These are phyloP conservation scores for Gobionotothen gibberifrons DNA, from an alignment of 2,797 vertebrate genomes.

Conservation along the genomic window DNA sequence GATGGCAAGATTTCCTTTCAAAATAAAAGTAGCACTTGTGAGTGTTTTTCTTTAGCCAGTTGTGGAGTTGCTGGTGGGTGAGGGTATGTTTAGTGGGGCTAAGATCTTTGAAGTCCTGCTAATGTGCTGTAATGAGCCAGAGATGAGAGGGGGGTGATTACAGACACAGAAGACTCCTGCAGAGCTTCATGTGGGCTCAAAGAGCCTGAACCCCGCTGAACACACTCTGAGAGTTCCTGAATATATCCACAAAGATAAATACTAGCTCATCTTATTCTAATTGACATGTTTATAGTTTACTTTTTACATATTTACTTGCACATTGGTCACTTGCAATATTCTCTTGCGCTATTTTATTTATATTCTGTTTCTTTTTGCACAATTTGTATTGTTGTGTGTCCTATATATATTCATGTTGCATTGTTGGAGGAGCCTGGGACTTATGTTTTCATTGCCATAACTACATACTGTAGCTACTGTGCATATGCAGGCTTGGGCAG, in stretches of 20 bases:
- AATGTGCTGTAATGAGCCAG: conserved; percentile 75
- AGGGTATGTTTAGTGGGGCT: conserved; percentile 27
- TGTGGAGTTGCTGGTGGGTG: conserved; percentile 18
- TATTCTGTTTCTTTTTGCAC: no score
- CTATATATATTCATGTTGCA: no score
- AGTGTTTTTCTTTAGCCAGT: conserved; percentile 7
- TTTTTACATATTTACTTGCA: no score
- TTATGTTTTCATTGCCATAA: no score
- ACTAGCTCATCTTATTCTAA: no score
- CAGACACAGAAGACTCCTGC: conserved; percentile 41
- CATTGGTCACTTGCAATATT: no score
- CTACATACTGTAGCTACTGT: no score
- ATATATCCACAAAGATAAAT: conserved; percentile 1
- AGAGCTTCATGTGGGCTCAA: conserved; percentile 37
- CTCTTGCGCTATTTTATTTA: no score
- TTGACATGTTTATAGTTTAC: no score
- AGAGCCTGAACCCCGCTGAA: conserved; percentile 30
- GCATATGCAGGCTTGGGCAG: no score
- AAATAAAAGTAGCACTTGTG: conserved; percentile 17
- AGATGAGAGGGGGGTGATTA: conserved; percentile 72
- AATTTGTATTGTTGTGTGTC: no score
- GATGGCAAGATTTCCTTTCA: background rate
- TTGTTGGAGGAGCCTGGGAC: no score
- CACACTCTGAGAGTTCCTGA: conserved; percentile 1
- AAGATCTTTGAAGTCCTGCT: conserved; percentile 76